Conservation (phyloP, 2,888 invertebrate species). For the Nysson spinosus region DNA sequence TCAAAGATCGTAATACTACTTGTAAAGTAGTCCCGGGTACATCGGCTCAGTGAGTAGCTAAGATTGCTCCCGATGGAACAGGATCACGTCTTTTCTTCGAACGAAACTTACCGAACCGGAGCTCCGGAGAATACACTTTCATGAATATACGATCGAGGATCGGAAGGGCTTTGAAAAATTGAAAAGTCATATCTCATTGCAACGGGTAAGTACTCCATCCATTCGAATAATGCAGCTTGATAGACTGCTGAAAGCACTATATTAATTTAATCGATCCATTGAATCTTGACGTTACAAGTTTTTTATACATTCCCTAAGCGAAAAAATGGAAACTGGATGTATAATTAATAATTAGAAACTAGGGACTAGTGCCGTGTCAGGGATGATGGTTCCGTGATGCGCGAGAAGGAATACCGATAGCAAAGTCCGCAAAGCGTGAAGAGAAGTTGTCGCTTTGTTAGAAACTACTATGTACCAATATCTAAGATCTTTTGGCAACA, state of each 20-base stretch:
- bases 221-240: constrained; percentile 22
- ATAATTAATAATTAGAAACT: too few relatives aligned
- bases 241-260: constrained; percentile 16
- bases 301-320: too few relatives aligned
- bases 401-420: not conserved
- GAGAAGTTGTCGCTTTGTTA: constrained; percentile 1
- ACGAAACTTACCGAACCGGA: constrained; percentile 3
- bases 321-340: too few relatives aligned
- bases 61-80: not conserved
- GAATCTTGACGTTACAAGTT: constrained; percentile 15
- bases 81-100: not conserved
- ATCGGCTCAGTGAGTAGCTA: not conserved
- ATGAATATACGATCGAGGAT: constrained; percentile 22
- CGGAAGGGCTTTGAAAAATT: constrained; percentile 31
- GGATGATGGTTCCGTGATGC: too few relatives aligned
- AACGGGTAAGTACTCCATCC: constrained; percentile 30
- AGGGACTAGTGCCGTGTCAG: too few relatives aligned
- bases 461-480: constrained; percentile 1
- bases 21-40: constrained; percentile 18
- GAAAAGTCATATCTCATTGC: constrained; percentile 26
- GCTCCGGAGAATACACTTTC: constrained; percentile 11
- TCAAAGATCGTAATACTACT: constrained; percentile 18
- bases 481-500: constrained; percentile 17
- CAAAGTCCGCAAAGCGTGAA: not conserved
- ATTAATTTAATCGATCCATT: constrained; percentile 34